Evolutionary conservation across 2,888 invertebrate species (phyloP).

Genomic region (Oscheius onirici): DNA sequence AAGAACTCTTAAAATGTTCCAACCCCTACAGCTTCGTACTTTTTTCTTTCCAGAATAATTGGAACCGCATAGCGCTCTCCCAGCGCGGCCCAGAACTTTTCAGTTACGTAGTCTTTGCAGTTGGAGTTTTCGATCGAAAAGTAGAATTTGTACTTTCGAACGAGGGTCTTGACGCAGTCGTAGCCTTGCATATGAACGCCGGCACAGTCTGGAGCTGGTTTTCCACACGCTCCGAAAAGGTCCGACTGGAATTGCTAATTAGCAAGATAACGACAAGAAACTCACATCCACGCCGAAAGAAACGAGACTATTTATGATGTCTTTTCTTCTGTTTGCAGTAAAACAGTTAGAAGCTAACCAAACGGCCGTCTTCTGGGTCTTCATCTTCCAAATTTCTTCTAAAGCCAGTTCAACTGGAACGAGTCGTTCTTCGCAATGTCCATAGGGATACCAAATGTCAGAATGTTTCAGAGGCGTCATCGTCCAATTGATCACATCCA

Average conservation of each 20-base stretch:
- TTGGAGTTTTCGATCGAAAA: conserved; percentile 32
- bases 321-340: conserved; percentile 37
- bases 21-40: conserved; percentile 46
- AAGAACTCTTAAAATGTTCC: not conserved
- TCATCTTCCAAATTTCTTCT: conserved; percentile 28
- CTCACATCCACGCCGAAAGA: conserved; percentile 10
- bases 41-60: conserved; percentile 46
- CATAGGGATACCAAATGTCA: conserved; percentile 53
- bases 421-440: conserved; percentile 37
- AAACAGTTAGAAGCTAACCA: conserved; percentile 52
- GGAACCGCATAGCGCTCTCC: conserved; percentile 44
- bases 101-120: conserved; percentile 30
- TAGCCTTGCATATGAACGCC: conserved; percentile 37
- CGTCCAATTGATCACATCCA: conserved; percentile 57
- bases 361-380: conserved; percentile 34
- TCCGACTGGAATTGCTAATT: conserved; percentile 31
- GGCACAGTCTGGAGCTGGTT: conserved; percentile 35
- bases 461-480: conserved; percentile 54
- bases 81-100: conserved; percentile 41
- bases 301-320: conserved; percentile 36
- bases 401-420: not conserved
- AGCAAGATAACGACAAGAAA: not conserved
- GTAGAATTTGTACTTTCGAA: conserved; percentile 32
- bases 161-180: conserved; percentile 35
- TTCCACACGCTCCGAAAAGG: conserved; percentile 37